Conservation (phyloP, 2,797 vertebrate species). For the Prunella strophiata region DNA sequence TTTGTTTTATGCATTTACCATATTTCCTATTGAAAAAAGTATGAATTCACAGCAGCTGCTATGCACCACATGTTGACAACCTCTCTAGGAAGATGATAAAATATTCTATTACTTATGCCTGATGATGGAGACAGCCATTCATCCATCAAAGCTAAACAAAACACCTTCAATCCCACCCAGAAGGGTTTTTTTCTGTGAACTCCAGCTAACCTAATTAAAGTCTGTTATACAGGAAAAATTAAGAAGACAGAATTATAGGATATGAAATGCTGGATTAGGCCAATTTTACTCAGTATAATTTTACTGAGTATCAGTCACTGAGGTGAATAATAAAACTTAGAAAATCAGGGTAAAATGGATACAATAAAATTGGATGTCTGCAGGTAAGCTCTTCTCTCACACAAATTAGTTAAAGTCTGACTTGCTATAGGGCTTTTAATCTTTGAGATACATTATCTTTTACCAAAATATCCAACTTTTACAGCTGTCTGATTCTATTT, state of each 20-base stretch:
- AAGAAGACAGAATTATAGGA: background rate
- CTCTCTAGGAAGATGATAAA: background rate
- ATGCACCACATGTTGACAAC: background rate
- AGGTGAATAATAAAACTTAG: background rate
- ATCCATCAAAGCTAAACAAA: constrained; percentile 1
- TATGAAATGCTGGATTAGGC: background rate
- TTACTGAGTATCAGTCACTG: background rate
- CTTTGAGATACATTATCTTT: background rate
- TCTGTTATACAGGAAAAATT: background rate
- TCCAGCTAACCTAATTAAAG: background rate
- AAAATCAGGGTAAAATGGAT: background rate
- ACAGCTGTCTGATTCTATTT: background rate
- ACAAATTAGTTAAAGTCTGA: background rate
- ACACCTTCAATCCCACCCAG: background rate
- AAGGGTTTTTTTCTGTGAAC: background rate
- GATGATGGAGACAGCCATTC: background rate
- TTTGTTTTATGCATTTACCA: background rate
- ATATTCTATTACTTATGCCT: background rate
- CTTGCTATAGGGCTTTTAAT: background rate
- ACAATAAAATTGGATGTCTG: background rate
- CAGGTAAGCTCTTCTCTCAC: background rate
- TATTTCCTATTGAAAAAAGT: background rate
- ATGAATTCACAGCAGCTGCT: background rate
- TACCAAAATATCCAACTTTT: background rate
- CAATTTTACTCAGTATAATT: background rate